These are phyloP conservation scores for Berghia stephanieae DNA, from an alignment of 1,140 invertebrate genomes.

Conservation along the genomic window DNA sequence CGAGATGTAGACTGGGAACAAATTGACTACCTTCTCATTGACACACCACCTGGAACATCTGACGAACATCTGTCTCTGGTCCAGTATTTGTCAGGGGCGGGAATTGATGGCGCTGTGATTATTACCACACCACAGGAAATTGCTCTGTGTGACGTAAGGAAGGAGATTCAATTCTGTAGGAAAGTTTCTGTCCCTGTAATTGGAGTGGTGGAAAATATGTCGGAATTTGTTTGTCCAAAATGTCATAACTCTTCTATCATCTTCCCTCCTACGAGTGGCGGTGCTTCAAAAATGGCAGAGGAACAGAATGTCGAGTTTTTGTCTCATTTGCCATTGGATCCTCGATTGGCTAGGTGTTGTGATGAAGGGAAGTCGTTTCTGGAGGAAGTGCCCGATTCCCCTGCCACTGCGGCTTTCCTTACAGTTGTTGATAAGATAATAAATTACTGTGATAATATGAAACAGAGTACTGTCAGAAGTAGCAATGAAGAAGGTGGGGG, in stretches of 20 bases:
- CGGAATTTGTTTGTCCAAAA: conserved; percentile 89
- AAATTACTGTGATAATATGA: conserved; percentile 10
- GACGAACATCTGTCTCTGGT: conserved; percentile 96
- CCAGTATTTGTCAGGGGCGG: conserved; percentile 74
- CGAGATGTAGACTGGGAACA: conserved; percentile 91
- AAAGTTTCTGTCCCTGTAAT: conserved; percentile 88
- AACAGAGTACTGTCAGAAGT: not conserved
- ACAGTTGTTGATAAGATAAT: conserved; percentile 54
- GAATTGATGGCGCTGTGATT: conserved; percentile 83
- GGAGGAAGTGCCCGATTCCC: conserved; percentile 75
- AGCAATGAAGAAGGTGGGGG: not conserved
- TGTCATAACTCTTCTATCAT: conserved; percentile 82
- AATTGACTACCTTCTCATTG: conserved; percentile 92
- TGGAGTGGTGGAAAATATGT: conserved; percentile 97
- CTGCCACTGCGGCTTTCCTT: conserved; percentile 69
- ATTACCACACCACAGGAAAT: conserved; percentile 94
- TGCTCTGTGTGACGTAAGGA: conserved; percentile 91
- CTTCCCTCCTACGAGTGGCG: conserved; percentile 82
- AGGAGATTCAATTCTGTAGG: conserved; percentile 93
- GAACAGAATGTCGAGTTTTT: conserved; percentile 82
- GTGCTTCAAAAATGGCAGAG: conserved; percentile 80
- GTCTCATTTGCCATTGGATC: conserved; percentile 63
- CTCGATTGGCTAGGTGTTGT: conserved; percentile 69
- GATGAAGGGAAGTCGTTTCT: conserved; percentile 82
- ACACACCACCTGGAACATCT: conserved; percentile 96